Evolutionary conservation across 2,888 invertebrate genomes (phyloP).

Genomic region (Hemaris fuciformis): DNA sequence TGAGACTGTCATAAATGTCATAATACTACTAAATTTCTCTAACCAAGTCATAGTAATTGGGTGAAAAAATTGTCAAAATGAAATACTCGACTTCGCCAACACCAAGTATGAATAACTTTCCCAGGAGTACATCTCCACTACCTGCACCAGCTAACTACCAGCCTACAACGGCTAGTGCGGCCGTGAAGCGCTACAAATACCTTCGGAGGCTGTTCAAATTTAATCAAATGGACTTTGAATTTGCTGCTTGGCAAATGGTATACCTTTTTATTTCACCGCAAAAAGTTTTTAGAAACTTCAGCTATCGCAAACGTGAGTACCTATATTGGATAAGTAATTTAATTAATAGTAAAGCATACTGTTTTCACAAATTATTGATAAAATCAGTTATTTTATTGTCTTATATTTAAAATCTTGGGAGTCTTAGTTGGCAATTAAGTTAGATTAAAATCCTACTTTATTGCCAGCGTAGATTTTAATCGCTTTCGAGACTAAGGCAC

Average conservation of each 20-base stretch:
- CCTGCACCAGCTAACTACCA: slow-evolving; percentile 86
- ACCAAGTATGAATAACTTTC: slow-evolving; percentile 65
- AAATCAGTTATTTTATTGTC: too few species aligned
- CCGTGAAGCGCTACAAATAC: slow-evolving; percentile 94
- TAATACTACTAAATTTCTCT: neutral
- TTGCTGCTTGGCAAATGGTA: slow-evolving; percentile 99
- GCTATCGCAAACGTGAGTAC: slow-evolving; percentile 96
- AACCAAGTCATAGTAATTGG: neutral
- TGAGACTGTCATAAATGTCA: neutral
- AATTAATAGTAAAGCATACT: too few species aligned
- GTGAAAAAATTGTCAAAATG: slow-evolving; percentile 51
- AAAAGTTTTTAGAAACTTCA: slow-evolving; percentile 98
- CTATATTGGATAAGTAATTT: too few species aligned
- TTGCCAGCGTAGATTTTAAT: too few species aligned
- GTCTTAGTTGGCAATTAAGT: too few species aligned
- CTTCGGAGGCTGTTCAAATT: slow-evolving; percentile 92
- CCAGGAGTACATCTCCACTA: slow-evolving; percentile 83
- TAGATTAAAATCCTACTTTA: too few species aligned
- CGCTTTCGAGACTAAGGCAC: too few species aligned
- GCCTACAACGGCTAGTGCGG: slow-evolving; percentile 87
- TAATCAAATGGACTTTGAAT: slow-evolving; percentile 99
- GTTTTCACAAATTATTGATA: too few species aligned
- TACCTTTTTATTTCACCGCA: slow-evolving; percentile 97
- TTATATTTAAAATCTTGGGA: too few species aligned
- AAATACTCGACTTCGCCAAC: slow-evolving; percentile 84